phyloP scores from a whole-genome alignment of 2,888 invertebrate species.

The Automeris io region DNA sequence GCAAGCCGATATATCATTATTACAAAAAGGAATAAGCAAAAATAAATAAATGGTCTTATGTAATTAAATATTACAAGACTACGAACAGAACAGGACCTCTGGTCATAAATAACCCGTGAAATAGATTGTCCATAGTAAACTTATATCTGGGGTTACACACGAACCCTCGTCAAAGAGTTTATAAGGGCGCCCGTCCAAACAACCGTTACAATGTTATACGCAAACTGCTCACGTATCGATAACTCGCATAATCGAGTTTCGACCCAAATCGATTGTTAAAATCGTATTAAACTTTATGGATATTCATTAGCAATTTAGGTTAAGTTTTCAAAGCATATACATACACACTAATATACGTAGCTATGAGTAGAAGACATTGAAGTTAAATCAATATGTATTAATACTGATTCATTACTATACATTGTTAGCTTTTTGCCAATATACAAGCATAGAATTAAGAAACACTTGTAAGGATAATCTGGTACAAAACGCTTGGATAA shows the following conservation, averaged over 20 bases:
- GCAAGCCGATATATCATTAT: no score
- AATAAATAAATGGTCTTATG: neutral
- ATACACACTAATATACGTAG: no score
- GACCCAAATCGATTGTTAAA: constrained; percentile 1
- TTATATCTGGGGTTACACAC: constrained; percentile 8
- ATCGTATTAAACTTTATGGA: constrained; percentile 1
- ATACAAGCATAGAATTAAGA: no score
- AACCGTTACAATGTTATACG: constrained; percentile 1
- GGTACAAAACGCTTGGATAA: no score
- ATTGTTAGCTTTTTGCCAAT: no score
- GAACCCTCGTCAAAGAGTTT: constrained; percentile 24
- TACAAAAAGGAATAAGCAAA: no score
- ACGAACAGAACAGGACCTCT: neutral
- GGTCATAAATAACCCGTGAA: constrained; percentile 7
- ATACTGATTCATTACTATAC: no score
- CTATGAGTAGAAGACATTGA: no score
- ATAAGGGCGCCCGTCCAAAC: constrained; percentile 10
- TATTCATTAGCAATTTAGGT: constrained; percentile 1
- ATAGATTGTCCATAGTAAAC: constrained; percentile 14
- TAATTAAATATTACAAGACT: neutral
- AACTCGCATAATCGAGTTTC: constrained; percentile 3
- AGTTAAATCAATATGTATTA: no score
- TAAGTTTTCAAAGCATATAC: no score
- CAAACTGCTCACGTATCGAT: constrained; percentile 2
- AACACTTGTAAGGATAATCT: no score